phyloP scores from a whole-genome alignment of 92 coral and sea anemone genomes.

The Scolanthus callimorphus region DNA sequence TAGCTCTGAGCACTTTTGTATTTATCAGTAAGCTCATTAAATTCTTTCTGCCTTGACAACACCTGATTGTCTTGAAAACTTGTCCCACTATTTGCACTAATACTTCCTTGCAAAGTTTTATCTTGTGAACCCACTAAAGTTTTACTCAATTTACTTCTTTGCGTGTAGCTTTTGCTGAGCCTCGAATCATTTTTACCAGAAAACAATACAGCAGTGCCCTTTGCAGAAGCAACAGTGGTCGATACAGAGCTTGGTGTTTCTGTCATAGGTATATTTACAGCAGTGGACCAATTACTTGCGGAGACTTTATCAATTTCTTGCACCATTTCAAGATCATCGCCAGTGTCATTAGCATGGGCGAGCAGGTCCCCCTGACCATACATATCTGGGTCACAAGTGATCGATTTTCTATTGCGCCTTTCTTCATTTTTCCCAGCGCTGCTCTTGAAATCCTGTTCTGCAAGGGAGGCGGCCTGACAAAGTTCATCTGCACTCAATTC shows the following conservation, averaged over 20 bases:
- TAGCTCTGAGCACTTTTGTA: slow-evolving; percentile 16
- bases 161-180: neutral
- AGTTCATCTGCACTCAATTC: slow-evolving; percentile 73
- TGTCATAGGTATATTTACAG: neutral
- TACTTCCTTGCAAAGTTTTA: neutral
- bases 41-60: slow-evolving; percentile 26
- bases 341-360: neutral
- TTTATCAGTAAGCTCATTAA: slow-evolving; percentile 40
- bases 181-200: neutral
- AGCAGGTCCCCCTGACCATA: neutral
- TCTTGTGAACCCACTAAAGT: neutral
- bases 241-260: neutral
- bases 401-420: neutral
- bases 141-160: neutral
- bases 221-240: neutral
- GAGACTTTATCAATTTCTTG: slow-evolving; percentile 1
- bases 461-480: slow-evolving; percentile 52
- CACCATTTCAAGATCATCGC: neutral
- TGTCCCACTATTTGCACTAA: neutral
- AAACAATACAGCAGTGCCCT: neutral
- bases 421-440: neutral
- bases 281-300: neutral
- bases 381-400: neutral
- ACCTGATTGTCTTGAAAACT: slow-evolving; percentile 6
- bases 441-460: slow-evolving; percentile 5